These are phyloP conservation scores for Tamias sibiricus DNA, from an alignment of 2,113 vertebrate species.

Conservation along the genomic window DNA sequence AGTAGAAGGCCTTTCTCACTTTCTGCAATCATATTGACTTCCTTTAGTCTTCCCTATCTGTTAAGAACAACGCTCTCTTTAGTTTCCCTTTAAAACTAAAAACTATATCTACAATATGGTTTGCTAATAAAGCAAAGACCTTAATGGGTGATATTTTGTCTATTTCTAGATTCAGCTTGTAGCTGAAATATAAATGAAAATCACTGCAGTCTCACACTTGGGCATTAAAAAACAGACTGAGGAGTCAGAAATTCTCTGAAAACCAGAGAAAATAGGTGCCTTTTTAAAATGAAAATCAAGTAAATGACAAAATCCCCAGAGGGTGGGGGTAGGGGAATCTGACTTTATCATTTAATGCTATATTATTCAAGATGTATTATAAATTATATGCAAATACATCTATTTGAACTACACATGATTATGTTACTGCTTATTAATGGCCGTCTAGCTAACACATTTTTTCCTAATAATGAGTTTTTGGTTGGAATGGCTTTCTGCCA, in stretches of 20 bases:
- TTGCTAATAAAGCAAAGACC: neutral
- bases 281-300: constrained; percentile 40
- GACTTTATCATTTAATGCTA: constrained; percentile 40
- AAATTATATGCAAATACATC: constrained; percentile 51
- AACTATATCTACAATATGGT: neutral
- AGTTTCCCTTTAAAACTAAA: neutral
- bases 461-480: constrained; percentile 14
- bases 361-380: neutral
- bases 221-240: neutral
- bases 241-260: neutral
- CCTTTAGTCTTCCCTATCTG: neutral
- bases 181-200: constrained; percentile 19
- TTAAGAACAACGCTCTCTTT: neutral
- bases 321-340: neutral
- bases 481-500: constrained; percentile 4
- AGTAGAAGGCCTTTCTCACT: neutral
- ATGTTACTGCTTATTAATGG: constrained; percentile 57
- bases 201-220: neutral
- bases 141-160: neutral
- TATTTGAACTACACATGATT: constrained; percentile 38
- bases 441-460: neutral
- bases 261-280: neutral
- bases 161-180: neutral
- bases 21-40: neutral
- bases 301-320: constrained; percentile 24